Evolutionary conservation across 1,140 invertebrate genomes (phyloP), one percentile per base, ranked within the genome.

Genomic region (Ephestia elutella): DNA sequence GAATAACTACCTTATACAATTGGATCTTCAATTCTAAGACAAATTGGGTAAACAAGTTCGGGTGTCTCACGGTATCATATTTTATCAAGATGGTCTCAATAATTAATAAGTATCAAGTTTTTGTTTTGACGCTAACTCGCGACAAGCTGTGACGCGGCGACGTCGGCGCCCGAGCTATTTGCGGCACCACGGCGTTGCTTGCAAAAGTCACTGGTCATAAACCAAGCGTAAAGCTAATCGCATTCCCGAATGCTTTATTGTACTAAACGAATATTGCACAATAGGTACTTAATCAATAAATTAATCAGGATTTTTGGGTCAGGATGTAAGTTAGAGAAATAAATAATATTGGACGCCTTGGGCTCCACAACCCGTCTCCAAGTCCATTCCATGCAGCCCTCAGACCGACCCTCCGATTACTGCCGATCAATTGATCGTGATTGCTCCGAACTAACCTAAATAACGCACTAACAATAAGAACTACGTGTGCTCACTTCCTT

Each of bases 201-300:
- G 68, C 72, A 57, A 73, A 73, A 68, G 70, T 71, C 58, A 62
- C 66, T 75, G 70, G 62, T 68, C 55, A 66, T 68, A 65, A 56
- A 21, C 59, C 61, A 70, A 68, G 59, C 11, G 21, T 25, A 25
- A 25, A 25, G 7, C 13, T 49, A 49, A 50, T 30, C 44, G n/a
- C n/a, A 19, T 44, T 13, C 51, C 38, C 13, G 32, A 20, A 35
- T 32, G n/a, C 5, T 35, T 11, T 11, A 35, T 11, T 35, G 13
- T 2, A 35, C 4, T 5, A 35, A 35, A 35, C 2, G 32, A 35
- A 35, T 15, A 7, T 38, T 38, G 25, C 8, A 28, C 25, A 8
- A 28, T 28, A 28, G 25, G 25, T 5, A n/a, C n/a, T n/a, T n/a
- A n/a, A n/a, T n/a, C n/a, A n/a, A n/a, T n/a, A n/a, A n/a, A n/a